Percentiles rank a stretch among this genome's conserved stretches.
Conservation (phyloP, 2,113 vertebrate species). For the Syrmaticus mikado region DNA sequence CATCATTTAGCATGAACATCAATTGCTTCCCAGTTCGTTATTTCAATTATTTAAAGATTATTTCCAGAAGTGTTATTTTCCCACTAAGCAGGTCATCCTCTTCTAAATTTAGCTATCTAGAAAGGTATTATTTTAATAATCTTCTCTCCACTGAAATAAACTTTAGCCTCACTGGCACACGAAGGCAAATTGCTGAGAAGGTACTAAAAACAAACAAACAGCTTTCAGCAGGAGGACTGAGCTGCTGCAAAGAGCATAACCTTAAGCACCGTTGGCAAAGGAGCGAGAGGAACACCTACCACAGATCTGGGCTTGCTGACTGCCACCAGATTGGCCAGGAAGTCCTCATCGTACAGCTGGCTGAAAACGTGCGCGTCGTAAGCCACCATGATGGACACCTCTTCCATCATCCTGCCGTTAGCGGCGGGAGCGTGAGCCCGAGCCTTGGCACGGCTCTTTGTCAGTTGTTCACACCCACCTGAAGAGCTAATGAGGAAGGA, state of each 20-base stretch:
- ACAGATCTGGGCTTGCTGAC: conserved; percentile 88
- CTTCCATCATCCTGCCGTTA: conserved; percentile 93
- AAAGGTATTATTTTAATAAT: not conserved
- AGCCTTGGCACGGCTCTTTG: conserved; percentile 17
- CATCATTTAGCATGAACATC: not conserved
- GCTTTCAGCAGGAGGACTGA: not conserved
- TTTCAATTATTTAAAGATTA: not conserved
- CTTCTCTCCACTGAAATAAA: not conserved
- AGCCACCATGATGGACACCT: conserved; percentile 94
- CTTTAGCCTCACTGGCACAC: not conserved
- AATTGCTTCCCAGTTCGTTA: not conserved
- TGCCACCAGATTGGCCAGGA: conserved; percentile 89
- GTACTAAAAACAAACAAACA: not conserved
- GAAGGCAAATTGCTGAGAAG: not conserved
- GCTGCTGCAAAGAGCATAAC: not conserved
- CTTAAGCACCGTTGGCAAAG: not conserved
- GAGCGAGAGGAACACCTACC: conserved; percentile 84
- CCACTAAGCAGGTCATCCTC: not conserved
- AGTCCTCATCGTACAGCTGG: conserved; percentile 90
- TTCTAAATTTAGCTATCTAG: not conserved
- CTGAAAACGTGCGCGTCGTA: conserved; percentile 95
- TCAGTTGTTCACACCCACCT: conserved; percentile 60
- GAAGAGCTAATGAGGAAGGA: conserved; percentile 45
- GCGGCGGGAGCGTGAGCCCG: not conserved
- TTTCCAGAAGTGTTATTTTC: not conserved